phyloP scores from a whole-genome alignment of 2,888 invertebrate species.

The Orthosia gracilis region DNA sequence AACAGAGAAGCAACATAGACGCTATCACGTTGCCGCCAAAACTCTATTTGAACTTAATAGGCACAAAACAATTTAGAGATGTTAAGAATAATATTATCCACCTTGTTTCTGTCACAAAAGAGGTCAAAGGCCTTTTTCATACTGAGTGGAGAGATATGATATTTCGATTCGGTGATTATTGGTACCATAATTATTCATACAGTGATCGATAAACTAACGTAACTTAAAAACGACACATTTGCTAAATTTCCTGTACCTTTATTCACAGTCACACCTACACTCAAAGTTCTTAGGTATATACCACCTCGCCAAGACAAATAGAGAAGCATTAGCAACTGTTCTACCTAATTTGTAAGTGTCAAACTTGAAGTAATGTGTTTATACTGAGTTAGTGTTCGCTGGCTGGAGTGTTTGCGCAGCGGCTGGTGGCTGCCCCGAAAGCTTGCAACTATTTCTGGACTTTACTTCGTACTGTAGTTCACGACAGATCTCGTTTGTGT shows the following conservation, averaged over 20 bases:
- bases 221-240: neutral
- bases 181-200: no score
- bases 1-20: no score
- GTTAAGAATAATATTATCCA: no score
- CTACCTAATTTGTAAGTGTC: conserved; percentile 58
- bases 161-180: no score
- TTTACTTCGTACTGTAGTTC: conserved; percentile 15
- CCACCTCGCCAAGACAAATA: conserved; percentile 45
- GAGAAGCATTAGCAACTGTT: conserved; percentile 38
- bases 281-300: conserved; percentile 25
- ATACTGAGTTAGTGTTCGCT: conserved; percentile 38
- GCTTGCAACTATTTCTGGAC: conserved; percentile 53
- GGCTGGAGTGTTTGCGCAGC: conserved; percentile 17
- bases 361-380: conserved; percentile 55
- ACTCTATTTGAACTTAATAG: neutral
- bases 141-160: no score
- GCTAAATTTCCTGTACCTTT: neutral
- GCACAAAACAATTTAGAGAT: no score
- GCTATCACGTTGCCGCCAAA: no score
- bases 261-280: neutral
- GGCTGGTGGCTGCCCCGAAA: conserved; percentile 21
- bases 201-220: neutral
- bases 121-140: no score
- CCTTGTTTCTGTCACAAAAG: no score
- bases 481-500: conserved; percentile 32